A percentile compares a stretch with the other conserved stretches of the same genome.
phyloP scores from a whole-genome alignment of 1,140 invertebrate species.

The Dufourea novaeangliae region DNA sequence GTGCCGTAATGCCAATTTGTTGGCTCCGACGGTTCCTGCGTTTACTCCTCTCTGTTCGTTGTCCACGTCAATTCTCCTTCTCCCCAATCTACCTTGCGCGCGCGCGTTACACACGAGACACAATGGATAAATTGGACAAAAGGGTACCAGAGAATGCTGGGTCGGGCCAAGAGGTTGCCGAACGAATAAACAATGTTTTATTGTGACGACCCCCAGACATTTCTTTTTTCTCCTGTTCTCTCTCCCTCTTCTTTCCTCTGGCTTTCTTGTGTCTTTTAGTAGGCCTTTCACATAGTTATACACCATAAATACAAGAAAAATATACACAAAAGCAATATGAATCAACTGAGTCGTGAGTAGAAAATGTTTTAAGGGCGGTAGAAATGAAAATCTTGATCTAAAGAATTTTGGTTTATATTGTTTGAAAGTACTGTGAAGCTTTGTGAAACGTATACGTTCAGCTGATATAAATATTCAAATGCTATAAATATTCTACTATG shows the following conservation, averaged over 20 bases:
- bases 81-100: slow-evolving; percentile 24
- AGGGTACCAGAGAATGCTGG: slow-evolving; percentile 17
- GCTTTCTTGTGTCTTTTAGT: neutral
- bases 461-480: too few species aligned
- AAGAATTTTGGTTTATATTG: too few species aligned
- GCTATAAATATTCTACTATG: too few species aligned
- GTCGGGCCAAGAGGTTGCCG: slow-evolving; percentile 12
- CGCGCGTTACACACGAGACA: slow-evolving; percentile 31
- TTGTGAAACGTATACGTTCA: too few species aligned
- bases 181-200: slow-evolving; percentile 48
- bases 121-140: slow-evolving; percentile 61
- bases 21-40: slow-evolving; percentile 39
- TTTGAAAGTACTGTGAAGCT: too few species aligned
- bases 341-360: too few species aligned
- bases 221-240: slow-evolving; percentile 1
- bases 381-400: too few species aligned
- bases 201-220: slow-evolving; percentile 37
- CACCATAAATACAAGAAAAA: too few species aligned
- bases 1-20: slow-evolving; percentile 64
- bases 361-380: too few species aligned
- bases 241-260: neutral
- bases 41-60: slow-evolving; percentile 6
- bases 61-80: neutral
- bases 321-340: too few species aligned
- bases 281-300: neutral